Base-by-base conservation (phyloP, 2,888 invertebrate species). In the Heliconius ismenius region DNA sequence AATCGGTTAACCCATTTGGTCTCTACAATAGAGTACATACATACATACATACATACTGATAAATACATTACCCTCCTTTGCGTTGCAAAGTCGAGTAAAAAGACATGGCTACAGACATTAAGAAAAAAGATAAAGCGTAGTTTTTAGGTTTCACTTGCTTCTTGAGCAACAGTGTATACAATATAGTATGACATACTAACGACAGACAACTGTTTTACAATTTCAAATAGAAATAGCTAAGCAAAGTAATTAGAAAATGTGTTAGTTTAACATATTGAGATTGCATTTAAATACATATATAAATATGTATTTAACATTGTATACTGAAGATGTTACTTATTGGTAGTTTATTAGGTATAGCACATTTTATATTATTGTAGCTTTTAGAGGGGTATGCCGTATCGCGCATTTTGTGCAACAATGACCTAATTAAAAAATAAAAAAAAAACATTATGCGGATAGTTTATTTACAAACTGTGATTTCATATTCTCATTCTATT, bases 181-280 rank as follows among this genome's bases (percentile, higher is more conserved):
- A 54, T 69, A 58, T 70, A 24, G 58, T 36, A 36, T 36, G 58
- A 24, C 32, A 58, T 70, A 70, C 32, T 70, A 13, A 58, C 54
- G n/a, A 70, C 58, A 58, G 21, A 58, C n/a, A 36, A 32, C n/a
- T 70, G 36, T 36, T 58, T 36, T 58, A 70, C 58, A 58, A 70
- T 58, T 70, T 2, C 15, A 58, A 70, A 70, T 58, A 54, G 58
- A 24, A 39, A 70, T 32, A 70, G 15, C 70, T 70, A 28, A 24
- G 32, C 58, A 39, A 15, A 39, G 2, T 67, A 39, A 13, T 67
- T 67, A n/a, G 24, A 67, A 43, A 24, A 6, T n/a, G 15, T 64
- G 4, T 24, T 15, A 15, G 26, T 62, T 62, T 24, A 39, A 39
- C 10, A 43, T 39, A 10, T n/a, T 58, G 9, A 3, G 9, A 58